These are phyloP conservation scores for Rhegmatorhina hoffmannsi DNA, from an alignment of 2,113 vertebrate genomes.

Conservation along the genomic window DNA sequence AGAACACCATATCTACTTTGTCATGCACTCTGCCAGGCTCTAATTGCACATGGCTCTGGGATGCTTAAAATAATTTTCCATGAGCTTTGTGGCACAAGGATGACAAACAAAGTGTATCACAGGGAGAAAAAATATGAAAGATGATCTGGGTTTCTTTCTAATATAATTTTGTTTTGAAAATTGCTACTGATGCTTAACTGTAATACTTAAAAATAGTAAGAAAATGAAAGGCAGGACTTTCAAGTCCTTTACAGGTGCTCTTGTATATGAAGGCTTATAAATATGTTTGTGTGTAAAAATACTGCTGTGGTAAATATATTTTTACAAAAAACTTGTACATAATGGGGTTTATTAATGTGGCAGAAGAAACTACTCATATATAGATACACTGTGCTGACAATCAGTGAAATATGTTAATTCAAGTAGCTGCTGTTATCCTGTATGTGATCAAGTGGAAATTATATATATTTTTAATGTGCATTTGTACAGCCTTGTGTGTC, in stretches of 20 bases:
- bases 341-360: background rate
- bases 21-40: slow-evolving; percentile 21
- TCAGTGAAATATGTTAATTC: background rate
- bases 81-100: background rate
- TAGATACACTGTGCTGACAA: background rate
- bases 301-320: background rate
- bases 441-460: background rate
- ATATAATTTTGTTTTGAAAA: background rate
- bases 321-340: background rate
- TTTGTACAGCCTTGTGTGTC: background rate
- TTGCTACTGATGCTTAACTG: background rate
- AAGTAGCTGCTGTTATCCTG: background rate
- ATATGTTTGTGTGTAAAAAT: background rate
- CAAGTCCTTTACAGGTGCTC: background rate
- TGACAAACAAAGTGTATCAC: background rate
- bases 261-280: background rate
- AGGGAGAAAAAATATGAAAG: background rate
- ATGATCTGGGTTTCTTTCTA: background rate
- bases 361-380: background rate
- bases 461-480: background rate
- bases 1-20: slow-evolving; percentile 27
- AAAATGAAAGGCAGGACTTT: background rate
- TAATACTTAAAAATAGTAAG: background rate
- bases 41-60: slow-evolving; percentile 5
- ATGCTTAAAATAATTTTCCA: slow-evolving; percentile 33